These are phyloP conservation scores for Chelon labrosus DNA, from an alignment of 2,797 vertebrate genomes.

Conservation along the genomic window DNA sequence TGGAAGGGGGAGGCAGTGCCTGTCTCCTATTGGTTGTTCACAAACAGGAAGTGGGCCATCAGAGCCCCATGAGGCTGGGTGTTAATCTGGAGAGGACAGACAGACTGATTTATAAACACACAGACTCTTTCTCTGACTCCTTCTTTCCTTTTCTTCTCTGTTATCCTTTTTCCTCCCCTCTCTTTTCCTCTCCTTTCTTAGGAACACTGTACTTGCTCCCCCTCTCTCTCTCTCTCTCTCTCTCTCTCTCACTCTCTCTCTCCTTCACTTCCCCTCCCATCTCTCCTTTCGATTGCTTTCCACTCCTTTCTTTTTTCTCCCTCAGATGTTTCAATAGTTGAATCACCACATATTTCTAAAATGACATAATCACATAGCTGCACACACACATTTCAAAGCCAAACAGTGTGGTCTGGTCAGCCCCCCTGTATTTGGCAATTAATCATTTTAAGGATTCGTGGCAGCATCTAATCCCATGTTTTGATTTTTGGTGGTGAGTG, in stretches of 20 bases:
- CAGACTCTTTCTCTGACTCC: constrained; percentile 12
- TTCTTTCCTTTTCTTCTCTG: constrained; percentile 10
- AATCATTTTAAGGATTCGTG: not conserved
- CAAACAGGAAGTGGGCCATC: constrained; percentile 73
- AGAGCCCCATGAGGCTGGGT: constrained; percentile 70
- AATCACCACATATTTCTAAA: constrained; percentile 64
- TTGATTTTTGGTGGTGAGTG: not conserved
- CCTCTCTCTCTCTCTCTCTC: not conserved
- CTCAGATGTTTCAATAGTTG: constrained; percentile 51
- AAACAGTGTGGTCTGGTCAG: not conserved
- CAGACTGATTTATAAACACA: constrained; percentile 49
- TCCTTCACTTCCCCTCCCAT: not conserved
- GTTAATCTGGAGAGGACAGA: constrained; percentile 60
- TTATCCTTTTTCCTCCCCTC: not conserved
- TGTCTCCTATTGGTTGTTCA: constrained; percentile 55
- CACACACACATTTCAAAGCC: constrained; percentile 4
- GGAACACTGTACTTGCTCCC: not conserved
- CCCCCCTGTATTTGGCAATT: not conserved
- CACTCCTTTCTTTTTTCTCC: constrained; percentile 9
- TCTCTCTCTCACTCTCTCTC: not conserved
- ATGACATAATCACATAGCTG: constrained; percentile 47
- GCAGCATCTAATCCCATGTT: not conserved
- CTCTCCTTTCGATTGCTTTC: constrained; percentile 7
- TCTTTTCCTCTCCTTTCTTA: not conserved
- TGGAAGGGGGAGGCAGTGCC: constrained; percentile 2